These are phyloP conservation scores for Nothobranchius kuhntae DNA, from an alignment of 2,113 vertebrate genomes.

Conservation along the genomic window DNA sequence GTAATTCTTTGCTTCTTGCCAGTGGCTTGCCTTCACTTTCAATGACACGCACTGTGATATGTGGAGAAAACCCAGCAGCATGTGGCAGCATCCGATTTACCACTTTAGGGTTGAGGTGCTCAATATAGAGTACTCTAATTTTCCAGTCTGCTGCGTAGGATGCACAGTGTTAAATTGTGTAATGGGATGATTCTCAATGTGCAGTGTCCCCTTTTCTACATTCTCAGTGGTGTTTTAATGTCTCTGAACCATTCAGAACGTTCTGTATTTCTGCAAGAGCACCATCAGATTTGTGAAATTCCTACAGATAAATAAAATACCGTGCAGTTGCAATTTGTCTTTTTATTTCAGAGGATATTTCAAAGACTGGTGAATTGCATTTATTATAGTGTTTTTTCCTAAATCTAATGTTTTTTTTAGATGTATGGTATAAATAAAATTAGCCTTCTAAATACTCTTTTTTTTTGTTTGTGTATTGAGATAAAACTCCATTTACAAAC, in stretches of 20 bases:
- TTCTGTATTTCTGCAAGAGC: not conserved
- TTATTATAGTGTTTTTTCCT: no score
- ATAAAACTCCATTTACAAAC: not conserved
- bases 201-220: conserved; percentile 1
- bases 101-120: conserved; percentile 53
- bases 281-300: not conserved
- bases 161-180: conserved; percentile 42
- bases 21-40: conserved; percentile 62
- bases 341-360: no score
- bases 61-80: conserved; percentile 54
- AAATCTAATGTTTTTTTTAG: no score
- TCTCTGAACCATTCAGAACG: not conserved
- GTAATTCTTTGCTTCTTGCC: conserved; percentile 64
- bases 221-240: conserved; percentile 3
- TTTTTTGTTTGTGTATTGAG: conserved; percentile 9
- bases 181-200: conserved; percentile 21
- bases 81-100: conserved; percentile 65
- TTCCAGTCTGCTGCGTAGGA: conserved; percentile 43
- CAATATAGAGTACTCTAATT: conserved; percentile 55
- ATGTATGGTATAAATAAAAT: not conserved
- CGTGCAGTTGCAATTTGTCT: no score
- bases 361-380: no score
- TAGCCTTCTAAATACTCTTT: not conserved
- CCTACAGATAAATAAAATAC: not conserved
- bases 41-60: conserved; percentile 66